Base-by-base conservation (phyloP, 1,140 invertebrate genomes). In the Zaprionus tsacasi region DNA sequence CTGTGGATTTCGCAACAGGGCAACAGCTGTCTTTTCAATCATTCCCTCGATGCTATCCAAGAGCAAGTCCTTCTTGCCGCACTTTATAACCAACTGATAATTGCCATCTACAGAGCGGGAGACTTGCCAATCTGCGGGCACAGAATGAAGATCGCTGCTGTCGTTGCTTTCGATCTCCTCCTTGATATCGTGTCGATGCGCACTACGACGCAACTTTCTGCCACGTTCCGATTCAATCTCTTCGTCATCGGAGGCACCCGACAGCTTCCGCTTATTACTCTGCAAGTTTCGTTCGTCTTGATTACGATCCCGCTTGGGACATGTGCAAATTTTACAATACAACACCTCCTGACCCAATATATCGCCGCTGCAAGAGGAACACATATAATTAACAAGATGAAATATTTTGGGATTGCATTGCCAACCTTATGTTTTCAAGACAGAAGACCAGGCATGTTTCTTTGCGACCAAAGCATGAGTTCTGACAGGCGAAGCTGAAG, bases 381-480 rank as follows among this genome's bases (percentile, higher is more conserved):
- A 6, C 2, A 15, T 45, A 2, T 38, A 33, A 12, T 21, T 13
- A 27, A 45, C 3, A 56, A 35, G 17, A 10, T 10, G 40, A 61
- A 54, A 21, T 50, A 33, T 36, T 56, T 45, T 38, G 0, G 65
- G 27, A 15, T 38, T 3, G 21, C n/a, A 33, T 43, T 12, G 27
- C 43, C 36, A 2, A 92, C 91, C 70, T 81, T 12, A 56, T 43
- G 52, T 77, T 89, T 57, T 92, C 91, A 15, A 92, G 50, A 36
- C 87, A 77, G 66, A 92, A 92, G 6, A 92, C 65, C 30, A 91
- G 27, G 43, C 77, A 70, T 0, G 91, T 92, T 61, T 91, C 85
- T 55, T 85, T 88, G 40, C 91, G 85, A 6, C 89, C 89, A 61
- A 92, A 78, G 52, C 91, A 92, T 3, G 91, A 92, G 54, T 92